Conservation (phyloP, 2,797 vertebrate genomes). For the Melopsittacus undulatus region DNA sequence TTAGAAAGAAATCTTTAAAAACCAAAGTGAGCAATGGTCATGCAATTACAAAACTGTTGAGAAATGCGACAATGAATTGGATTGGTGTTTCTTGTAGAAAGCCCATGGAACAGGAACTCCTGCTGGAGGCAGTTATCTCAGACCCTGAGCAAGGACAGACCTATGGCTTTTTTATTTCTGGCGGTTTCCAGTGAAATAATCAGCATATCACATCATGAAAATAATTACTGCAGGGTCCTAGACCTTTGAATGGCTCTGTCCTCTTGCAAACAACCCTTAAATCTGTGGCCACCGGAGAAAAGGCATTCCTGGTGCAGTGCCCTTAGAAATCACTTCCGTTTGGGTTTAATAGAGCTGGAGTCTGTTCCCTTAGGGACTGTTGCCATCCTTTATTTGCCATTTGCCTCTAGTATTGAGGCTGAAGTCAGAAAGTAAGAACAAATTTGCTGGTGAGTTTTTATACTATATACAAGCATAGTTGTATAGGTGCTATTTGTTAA, state of each 20-base stretch:
- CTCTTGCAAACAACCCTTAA: background rate
- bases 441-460: fast-evolving
- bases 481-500: background rate
- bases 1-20: background rate
- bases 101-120: background rate
- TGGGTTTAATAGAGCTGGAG: background rate
- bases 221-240: background rate
- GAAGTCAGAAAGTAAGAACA: background rate
- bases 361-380: background rate
- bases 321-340: background rate
- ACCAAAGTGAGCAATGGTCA: background rate
- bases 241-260: background rate
- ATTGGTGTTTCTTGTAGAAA: background rate
- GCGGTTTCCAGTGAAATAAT: background rate
- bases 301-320: background rate
- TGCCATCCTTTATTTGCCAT: background rate
- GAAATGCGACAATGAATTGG: background rate
- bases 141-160: background rate
- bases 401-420: background rate
- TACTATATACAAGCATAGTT: fast-evolving
- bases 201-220: background rate
- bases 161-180: background rate
- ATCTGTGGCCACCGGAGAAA: background rate
- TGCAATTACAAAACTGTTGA: background rate
- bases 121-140: background rate